Conservation (phyloP, 2,888 invertebrate species). For the Oligia latruncula region DNA sequence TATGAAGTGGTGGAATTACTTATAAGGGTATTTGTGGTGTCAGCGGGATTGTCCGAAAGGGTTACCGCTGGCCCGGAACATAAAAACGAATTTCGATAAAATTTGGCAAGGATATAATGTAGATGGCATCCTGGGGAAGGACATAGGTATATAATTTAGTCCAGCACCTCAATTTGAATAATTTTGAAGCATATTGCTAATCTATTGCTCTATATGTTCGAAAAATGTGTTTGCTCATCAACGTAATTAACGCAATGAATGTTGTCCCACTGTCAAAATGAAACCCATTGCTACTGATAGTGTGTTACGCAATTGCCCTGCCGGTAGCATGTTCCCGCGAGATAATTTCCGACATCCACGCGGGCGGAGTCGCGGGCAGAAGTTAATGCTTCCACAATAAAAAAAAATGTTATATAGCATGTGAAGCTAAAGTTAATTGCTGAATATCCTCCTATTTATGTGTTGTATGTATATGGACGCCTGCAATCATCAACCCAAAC, state of each 20-base stretch:
- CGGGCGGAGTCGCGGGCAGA: not conserved
- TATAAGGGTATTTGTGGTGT: slow-evolving; percentile 17
- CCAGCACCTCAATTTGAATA: too few species aligned
- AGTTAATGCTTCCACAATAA: not conserved
- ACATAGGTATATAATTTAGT: not conserved
- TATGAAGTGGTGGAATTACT: slow-evolving; percentile 6
- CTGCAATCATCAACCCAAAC: not conserved
- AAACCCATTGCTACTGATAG: too few species aligned
- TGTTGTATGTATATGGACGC: not conserved
- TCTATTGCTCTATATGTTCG: too few species aligned
- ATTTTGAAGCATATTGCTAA: too few species aligned
- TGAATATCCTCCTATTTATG: not conserved
- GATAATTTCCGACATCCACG: not conserved
- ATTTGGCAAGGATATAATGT: not conserved
- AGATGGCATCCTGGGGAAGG: not conserved
- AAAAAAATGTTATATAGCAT: not conserved
- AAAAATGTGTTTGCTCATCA: too few species aligned
- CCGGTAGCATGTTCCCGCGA: not conserved
- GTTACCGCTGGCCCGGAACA: too few species aligned
- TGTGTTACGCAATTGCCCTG: too few species aligned
- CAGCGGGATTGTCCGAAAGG: too few species aligned
- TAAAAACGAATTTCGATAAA: not conserved
- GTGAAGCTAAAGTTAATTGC: not conserved
- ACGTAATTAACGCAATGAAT: too few species aligned
- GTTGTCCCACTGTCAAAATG: too few species aligned